Percentiles rank a stretch among this genome's conserved stretches.
Evolutionary conservation across 37 sponge, comb jelly and placozoan species (phyloP).

Genomic region (Ephydatia muelleri): DNA sequence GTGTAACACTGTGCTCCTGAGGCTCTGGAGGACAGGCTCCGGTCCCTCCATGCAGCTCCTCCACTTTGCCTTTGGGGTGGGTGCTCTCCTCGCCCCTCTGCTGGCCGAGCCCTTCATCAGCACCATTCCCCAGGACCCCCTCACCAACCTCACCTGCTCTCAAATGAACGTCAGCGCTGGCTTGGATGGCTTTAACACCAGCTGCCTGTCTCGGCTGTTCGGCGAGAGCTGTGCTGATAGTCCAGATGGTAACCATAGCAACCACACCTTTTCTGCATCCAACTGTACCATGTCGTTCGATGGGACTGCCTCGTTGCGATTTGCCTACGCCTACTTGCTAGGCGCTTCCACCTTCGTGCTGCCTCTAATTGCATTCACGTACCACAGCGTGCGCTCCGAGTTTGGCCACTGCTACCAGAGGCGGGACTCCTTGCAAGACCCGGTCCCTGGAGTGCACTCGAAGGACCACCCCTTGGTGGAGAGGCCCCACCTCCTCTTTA

Average conservation of each 20-base stretch:
- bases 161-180: background rate
- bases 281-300: background rate
- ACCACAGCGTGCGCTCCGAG: constrained; percentile 20
- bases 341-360: background rate
- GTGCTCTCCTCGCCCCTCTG: constrained; percentile 64
- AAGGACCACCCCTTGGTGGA: background rate
- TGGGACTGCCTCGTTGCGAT: background rate
- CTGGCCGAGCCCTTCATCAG: constrained; percentile 57
- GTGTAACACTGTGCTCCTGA: constrained; percentile 54
- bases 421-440: background rate
- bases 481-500: constrained; percentile 9
- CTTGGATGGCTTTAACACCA: no score
- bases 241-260: background rate
- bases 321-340: constrained; percentile 16
- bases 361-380: constrained; percentile 13
- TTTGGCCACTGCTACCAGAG: background rate
- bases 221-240: background rate
- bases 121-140: background rate
- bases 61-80: constrained; percentile 58
- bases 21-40: constrained; percentile 50
- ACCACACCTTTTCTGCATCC: background rate
- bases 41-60: constrained; percentile 68
- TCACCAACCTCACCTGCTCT: background rate
- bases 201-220: no score
- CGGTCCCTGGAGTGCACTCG: background rate